Base-by-base conservation (phyloP, 2,113 vertebrate genomes). In the Brachionichthys hirsutus region DNA sequence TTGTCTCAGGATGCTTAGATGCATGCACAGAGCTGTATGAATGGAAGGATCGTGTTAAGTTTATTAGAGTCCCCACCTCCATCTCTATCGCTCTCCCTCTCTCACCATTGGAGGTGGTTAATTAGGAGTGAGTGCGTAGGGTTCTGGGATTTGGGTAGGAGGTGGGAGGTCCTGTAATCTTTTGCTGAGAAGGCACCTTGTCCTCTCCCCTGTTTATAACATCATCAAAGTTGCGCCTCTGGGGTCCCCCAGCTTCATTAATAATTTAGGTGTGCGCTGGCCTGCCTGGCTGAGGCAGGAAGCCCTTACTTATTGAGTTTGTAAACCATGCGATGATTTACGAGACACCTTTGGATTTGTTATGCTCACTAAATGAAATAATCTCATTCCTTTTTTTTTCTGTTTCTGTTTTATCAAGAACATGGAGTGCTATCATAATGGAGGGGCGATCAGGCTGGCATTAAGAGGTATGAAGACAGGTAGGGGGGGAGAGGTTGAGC, bases 181-280 rank as follows among this genome's bases (percentile, higher is more conserved):
- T 96, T 94, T 95, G 94, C 95, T 96, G 95, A 96, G 94, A 93
- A 94, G 94, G 94, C 93, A 94, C 93, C 93, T 94, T 94, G 94
- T 95, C 94, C 92, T 94, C 92, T 91, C 92, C 93, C 92, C 92
- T 89, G 86, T 89, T 89, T 89, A 87, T 87, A 88, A 86, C 94
- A 94, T 93, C 94, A 96, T 96, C 96, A 96, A 98, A 96, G 94
- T 93, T 94, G 91, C 93, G 94, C 96, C 95, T 94, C 90, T 92
- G 93, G 94, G 95, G 87, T 68, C 56, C 77, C 91, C 90, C 86
- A 89, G 91, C 91, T 91, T 92, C 92, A 92, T 97, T 95, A 98
- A 96, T 98, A 98, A 98, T 97, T 96, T 94, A 96, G 94, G 93
- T 93, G 93, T 90, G 89, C 87, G 90, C 92, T 90, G 93, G 93